phyloP scores from a whole-genome alignment of 2,888 invertebrate genomes.

The Julus scanicus region DNA sequence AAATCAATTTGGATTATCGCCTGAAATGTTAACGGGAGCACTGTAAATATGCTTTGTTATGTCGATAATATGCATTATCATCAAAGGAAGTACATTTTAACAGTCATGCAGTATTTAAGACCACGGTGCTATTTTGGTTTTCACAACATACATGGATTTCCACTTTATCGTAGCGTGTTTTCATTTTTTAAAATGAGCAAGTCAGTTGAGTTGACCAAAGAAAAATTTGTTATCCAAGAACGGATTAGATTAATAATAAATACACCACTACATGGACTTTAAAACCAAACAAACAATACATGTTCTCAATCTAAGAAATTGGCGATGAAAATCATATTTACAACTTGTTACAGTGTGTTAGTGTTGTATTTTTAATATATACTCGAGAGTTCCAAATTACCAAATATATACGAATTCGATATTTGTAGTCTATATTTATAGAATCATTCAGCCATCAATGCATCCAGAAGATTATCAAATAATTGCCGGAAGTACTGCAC shows the following conservation, averaged over 20 bases:
- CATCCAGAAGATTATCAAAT: background rate
- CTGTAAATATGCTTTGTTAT: background rate
- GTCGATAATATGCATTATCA: background rate
- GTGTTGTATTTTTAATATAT: too few species aligned
- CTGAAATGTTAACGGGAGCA: background rate
- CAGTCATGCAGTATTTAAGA: constrained; percentile 19
- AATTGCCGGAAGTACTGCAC: background rate
- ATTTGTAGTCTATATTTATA: too few species aligned
- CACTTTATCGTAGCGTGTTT: background rate
- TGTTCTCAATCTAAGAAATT: too few species aligned
- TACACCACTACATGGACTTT: too few species aligned
- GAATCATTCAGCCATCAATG: too few species aligned
- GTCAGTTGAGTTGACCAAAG: background rate
- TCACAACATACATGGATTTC: background rate
- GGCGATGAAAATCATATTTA: too few species aligned
- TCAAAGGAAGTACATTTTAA: background rate
- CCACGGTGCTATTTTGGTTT: background rate
- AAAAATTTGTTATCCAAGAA: background rate
- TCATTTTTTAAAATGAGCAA: background rate
- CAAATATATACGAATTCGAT: too few species aligned
- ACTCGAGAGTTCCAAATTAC: too few species aligned
- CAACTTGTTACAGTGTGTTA: too few species aligned
- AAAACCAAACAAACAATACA: too few species aligned
- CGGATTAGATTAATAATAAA: background rate
- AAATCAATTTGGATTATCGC: background rate